Base-by-base conservation (phyloP, 2,113 vertebrate species). In the Rhinolophus ferrumequinum region DNA sequence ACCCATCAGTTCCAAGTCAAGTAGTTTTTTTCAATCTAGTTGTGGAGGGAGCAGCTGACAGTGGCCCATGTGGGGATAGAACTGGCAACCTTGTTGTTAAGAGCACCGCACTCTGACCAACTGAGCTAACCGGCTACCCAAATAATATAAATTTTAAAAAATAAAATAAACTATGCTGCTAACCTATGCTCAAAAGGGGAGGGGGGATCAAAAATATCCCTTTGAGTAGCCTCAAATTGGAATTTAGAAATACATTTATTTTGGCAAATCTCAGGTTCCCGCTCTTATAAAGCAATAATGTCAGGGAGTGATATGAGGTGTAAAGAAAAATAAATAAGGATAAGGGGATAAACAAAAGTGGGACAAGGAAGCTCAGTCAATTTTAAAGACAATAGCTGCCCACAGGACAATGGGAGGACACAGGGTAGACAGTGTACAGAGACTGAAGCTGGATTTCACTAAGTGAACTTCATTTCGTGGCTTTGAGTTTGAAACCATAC, bases 321-420 rank as follows among this genome's bases (percentile, higher is more conserved):
- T 69, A 75, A 83, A 66, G 52, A 44, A 91, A 95, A 95, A 69
- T 76, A 85, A 93, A 58, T 81, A 24, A 88, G 60, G 16, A 52
- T 60, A 69, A 88, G 28, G 38, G 11, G 54, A 90, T 56, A 93
- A 90, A 79, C 56, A 66, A 18, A 26, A 62, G 19, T 38, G 18
- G 15, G 14, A 1, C 3, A n/a, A 47, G 14, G 33, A 60, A 54
- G 50, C 11, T 50, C 28, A 58, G 16, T 67, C 52, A 19, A 58
- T 75, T 93, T 82, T 90, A 84, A 62, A 83, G 52, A 80, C 13
- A 62, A 58, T 1, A 91, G 41, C n/a, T 92, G 69, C 28, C 44
- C 30, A 69, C 0, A 64, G 33, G 24, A 14, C n/a, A 75, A 56
- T 44, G 38, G 38, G 33, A 93, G 60, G 30, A 44, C 79, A 38